Percentiles rank a stretch among this genome's conserved stretches.
These are phyloP conservation scores for Onchidella celtica DNA, from an alignment of 2,888 invertebrate genomes.

Conservation along the genomic window DNA sequence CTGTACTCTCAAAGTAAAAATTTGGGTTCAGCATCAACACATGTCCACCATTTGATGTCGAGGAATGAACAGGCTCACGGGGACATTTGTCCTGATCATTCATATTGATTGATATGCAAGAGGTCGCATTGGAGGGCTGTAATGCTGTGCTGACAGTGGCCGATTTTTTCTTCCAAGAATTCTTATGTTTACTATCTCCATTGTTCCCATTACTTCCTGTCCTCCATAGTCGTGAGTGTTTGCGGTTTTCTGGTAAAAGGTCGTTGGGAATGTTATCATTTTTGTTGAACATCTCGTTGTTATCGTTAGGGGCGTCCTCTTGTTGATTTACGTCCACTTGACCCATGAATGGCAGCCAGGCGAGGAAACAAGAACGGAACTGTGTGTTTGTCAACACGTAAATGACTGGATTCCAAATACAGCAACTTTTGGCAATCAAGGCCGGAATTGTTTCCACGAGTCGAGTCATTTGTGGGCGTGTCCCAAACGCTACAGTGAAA, in stretches of 20 bases:
- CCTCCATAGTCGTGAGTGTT: background rate
- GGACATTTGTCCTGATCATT: too few relatives aligned
- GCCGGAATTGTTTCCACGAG: slow-evolving; percentile 63
- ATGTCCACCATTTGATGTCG: too few relatives aligned
- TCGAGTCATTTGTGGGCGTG: slow-evolving; percentile 56
- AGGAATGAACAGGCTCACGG: too few relatives aligned
- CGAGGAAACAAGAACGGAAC: slow-evolving; percentile 62
- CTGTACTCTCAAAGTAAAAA: too few relatives aligned
- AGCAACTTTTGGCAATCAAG: slow-evolving; percentile 65
- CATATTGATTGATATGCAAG: too few relatives aligned
- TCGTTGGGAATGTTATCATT: background rate
- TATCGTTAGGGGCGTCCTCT: background rate
- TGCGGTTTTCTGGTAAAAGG: background rate
- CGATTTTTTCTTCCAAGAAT: too few relatives aligned
- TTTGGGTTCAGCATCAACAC: too few relatives aligned
- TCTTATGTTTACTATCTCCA: too few relatives aligned
- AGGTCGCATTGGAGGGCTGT: too few relatives aligned
- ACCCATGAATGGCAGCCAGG: slow-evolving; percentile 53
- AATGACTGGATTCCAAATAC: slow-evolving; percentile 71
- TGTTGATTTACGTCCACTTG: background rate
- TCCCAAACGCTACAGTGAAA: slow-evolving; percentile 63
- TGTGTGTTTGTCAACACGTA: slow-evolving; percentile 71
- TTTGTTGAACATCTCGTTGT: background rate
- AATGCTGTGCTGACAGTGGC: too few relatives aligned
- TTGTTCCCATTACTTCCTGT: background rate